These are phyloP conservation scores for Spea hammondii DNA, from an alignment of 2,797 vertebrate species.

Conservation along the genomic window DNA sequence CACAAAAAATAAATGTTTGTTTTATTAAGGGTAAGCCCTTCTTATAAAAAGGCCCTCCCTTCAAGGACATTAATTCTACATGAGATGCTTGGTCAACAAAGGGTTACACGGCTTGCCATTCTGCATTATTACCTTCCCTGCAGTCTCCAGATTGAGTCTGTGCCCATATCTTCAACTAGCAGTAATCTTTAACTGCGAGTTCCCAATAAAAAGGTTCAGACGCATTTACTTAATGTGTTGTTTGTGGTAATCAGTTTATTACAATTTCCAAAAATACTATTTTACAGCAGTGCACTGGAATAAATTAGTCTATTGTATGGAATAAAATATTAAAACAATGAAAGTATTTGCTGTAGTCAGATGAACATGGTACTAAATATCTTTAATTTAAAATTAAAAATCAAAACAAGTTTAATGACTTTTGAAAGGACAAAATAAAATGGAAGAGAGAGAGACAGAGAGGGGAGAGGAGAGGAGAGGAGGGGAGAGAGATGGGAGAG, in stretches of 20 bases:
- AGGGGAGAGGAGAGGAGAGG: not conserved
- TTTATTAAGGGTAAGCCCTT: too few species aligned
- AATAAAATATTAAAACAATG: conserved; percentile 16
- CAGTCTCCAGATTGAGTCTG: conserved; percentile 4
- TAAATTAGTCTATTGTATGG: not conserved
- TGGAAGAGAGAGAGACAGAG: not conserved
- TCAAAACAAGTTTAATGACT: conserved; percentile 33
- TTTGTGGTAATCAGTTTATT: conserved; percentile 28
- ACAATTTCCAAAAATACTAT: conserved; percentile 7
- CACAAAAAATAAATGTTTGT: too few species aligned
- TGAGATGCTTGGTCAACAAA: not conserved
- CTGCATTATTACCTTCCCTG: not conserved
- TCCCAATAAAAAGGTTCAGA: not conserved
- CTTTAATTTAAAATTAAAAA: conserved; percentile 18
- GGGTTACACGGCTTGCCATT: not conserved
- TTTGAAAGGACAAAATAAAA: conserved; percentile 36
- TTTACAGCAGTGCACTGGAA: conserved; percentile 13
- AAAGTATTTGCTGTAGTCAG: conserved; percentile 30
- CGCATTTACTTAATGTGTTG: conserved; percentile 15
- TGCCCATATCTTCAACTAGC: not conserved
- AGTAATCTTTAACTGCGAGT: not conserved
- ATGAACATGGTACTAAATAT: conserved; percentile 25
- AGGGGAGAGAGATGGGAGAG: too few species aligned
- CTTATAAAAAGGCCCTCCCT: too few species aligned
- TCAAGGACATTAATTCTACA: too few species aligned